These are phyloP conservation scores for Falco rusticolus DNA, from an alignment of 2,797 vertebrate species.

Conservation along the genomic window DNA sequence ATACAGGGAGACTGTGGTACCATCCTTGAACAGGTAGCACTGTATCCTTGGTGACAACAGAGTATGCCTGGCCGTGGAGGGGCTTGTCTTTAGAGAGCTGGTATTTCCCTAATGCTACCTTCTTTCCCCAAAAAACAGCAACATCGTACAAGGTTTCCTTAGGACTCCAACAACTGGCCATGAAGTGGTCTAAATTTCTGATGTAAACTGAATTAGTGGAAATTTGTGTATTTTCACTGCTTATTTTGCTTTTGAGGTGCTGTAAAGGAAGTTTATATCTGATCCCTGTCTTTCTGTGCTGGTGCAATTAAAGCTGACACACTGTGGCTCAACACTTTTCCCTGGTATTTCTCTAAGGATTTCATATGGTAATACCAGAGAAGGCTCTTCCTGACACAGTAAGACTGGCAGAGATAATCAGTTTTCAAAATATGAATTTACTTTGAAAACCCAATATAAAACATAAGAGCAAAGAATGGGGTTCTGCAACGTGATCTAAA, in stretches of 20 bases:
- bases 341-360: not conserved
- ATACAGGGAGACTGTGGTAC: not conserved
- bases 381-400: not conserved
- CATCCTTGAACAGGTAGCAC: not conserved
- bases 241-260: not conserved
- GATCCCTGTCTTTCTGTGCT: not conserved
- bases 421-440: not conserved
- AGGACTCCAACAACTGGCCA: not conserved
- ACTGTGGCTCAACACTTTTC: not conserved
- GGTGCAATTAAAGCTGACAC: not conserved
- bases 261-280: not conserved
- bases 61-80: fast-evolving
- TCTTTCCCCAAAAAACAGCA: not conserved
- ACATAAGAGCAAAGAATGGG: not conserved
- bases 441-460: not conserved
- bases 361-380: not conserved
- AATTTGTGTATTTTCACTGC: not conserved
- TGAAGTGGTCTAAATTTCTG: not conserved
- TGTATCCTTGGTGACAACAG: fast-evolving
- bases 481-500: not conserved
- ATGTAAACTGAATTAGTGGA: not conserved
- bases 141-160: not conserved
- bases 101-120: not conserved
- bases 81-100: not conserved
- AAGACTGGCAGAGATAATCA: not conserved